phyloP scores from a whole-genome alignment of 2,113 vertebrate species.

The Neopipo cinnamomea region DNA sequence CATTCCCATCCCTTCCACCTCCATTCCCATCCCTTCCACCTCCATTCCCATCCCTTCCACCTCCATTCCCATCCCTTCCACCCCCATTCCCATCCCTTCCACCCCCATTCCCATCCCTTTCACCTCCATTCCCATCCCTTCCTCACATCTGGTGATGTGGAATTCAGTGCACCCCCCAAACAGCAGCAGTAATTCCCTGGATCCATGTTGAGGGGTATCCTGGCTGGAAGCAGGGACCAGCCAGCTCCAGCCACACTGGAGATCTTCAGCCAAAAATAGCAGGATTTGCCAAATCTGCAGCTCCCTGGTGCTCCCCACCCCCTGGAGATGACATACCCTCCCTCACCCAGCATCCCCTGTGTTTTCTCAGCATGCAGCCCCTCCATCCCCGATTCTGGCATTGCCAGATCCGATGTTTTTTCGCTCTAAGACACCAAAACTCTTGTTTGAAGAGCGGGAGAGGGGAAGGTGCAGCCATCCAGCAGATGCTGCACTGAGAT shows the following conservation, averaged over 20 bases:
- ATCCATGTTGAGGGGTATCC: not conserved
- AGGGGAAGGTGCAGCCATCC: not conserved
- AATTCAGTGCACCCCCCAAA: not conserved
- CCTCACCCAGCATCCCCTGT: not conserved
- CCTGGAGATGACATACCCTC: not conserved
- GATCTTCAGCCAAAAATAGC: not conserved
- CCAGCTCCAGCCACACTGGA: not conserved
- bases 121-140: not conserved
- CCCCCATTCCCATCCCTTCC: too few species aligned
- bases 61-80: not conserved
- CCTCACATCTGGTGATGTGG: not conserved
- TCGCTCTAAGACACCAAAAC: not conserved
- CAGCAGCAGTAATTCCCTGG: not conserved
- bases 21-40: not conserved
- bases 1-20: not conserved
- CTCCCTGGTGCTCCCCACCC: not conserved
- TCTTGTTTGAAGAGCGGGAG: not conserved
- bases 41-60: not conserved
- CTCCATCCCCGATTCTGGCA: accelerated
- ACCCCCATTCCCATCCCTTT: not conserved
- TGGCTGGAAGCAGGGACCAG: not conserved
- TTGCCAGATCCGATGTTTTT: accelerated
- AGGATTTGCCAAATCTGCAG: not conserved
- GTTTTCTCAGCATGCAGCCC: not conserved
- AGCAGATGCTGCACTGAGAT: not conserved